Percentiles rank a stretch among this genome's conserved stretches.
These are phyloP conservation scores for Chesias legatella DNA, from an alignment of 2,888 invertebrate genomes.

Conservation along the genomic window DNA sequence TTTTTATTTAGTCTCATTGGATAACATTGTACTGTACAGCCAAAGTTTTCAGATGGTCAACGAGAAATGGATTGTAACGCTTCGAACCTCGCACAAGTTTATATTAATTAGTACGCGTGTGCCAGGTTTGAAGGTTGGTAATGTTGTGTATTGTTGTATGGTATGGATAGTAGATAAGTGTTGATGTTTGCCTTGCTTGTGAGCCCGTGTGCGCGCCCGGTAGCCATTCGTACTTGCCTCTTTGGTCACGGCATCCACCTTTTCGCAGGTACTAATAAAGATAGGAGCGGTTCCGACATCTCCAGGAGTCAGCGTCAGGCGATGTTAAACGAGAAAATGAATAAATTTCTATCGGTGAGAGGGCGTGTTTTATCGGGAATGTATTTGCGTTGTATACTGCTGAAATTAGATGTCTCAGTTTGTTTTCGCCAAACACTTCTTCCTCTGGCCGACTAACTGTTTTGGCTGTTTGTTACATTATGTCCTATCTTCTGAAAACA, in stretches of 20 bases:
- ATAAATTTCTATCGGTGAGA: conserved; percentile 96
- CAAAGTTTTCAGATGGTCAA: conserved; percentile 29
- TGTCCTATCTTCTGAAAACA: conserved; percentile 43
- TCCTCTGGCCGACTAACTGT: conserved; percentile 64
- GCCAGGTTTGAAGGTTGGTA: conserved; percentile 48
- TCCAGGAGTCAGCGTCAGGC: conserved; percentile 91
- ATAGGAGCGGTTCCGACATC: conserved; percentile 82
- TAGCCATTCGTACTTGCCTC: conserved; percentile 39
- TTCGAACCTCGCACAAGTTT: conserved; percentile 29
- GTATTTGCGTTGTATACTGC: conserved; percentile 33
- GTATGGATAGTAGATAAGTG: conserved; percentile 19
- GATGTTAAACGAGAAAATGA: conserved; percentile 95
- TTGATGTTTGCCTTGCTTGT: conserved; percentile 18
- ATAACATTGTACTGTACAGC: conserved; percentile 21
- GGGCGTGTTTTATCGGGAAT: conserved; percentile 59
- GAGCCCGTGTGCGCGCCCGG: conserved; percentile 60
- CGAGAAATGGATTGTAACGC: conserved; percentile 19
- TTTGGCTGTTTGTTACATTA: conserved; percentile 57
- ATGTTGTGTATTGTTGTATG: conserved; percentile 25
- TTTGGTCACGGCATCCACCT: conserved; percentile 69
- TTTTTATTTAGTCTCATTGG: conserved; percentile 24
- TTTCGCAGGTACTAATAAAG: conserved; percentile 81
- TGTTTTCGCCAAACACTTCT: conserved; percentile 61
- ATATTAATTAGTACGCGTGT: conserved; percentile 39
- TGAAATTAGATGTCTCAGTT: conserved; percentile 64